Evolutionary conservation across 1,140 invertebrate species (phyloP).

Genomic region (Monochamus saltuarius): DNA sequence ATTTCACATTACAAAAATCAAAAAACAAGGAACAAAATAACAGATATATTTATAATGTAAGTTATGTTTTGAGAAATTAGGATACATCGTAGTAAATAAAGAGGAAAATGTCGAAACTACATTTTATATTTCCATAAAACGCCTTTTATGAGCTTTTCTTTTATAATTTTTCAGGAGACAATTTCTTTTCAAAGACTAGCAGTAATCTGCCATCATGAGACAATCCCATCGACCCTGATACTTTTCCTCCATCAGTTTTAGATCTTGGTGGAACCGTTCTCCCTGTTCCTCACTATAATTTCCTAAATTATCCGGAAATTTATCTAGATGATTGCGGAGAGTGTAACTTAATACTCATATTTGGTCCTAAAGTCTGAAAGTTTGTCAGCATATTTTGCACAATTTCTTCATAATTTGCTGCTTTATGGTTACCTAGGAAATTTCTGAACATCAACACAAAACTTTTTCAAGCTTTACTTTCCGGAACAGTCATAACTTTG

Average conservation of each 20-base stretch:
- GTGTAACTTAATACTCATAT: constrained; percentile 37
- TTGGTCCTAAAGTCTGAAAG: constrained; percentile 30
- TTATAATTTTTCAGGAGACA: too few species aligned
- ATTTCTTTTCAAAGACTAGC: constrained; percentile 4
- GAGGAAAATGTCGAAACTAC: too few species aligned
- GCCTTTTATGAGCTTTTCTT: too few species aligned
- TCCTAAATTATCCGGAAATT: constrained; percentile 28
- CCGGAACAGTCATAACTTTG: constrained; percentile 11
- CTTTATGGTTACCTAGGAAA: constrained; percentile 36
- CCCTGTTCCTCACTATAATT: constrained; percentile 36
- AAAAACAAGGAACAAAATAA: too few species aligned
- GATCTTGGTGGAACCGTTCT: constrained; percentile 43
- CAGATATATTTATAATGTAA: too few species aligned
- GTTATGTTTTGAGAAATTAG: too few species aligned
- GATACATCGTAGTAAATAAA: too few species aligned
- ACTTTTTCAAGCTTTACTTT: constrained; percentile 11
- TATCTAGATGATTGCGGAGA: constrained; percentile 26
- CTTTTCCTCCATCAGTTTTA: constrained; percentile 30
- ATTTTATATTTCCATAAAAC: too few species aligned
- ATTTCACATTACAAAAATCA: too few species aligned
- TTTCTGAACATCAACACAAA: constrained; percentile 26
- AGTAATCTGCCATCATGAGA: constrained; percentile 46
- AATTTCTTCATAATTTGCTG: constrained; percentile 28
- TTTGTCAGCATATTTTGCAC: constrained; percentile 28
- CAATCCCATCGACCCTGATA: constrained; percentile 36